Evolutionary conservation across 1,140 invertebrate species (phyloP), one percentile per base, ranked within the genome.

Genomic region (Mactra quadrangularis): DNA sequence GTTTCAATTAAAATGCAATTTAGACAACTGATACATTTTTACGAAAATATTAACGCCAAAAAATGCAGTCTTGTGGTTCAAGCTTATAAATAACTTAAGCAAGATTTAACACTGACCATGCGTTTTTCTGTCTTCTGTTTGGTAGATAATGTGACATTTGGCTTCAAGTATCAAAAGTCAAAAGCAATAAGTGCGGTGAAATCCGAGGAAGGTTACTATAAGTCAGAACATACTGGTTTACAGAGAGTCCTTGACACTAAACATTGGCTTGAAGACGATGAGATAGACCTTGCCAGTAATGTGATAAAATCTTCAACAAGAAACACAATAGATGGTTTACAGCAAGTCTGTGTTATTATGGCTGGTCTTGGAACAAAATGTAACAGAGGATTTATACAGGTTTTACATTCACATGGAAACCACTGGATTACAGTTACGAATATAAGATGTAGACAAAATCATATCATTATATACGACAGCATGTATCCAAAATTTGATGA

Each of bases 361-460:
- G 38, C 25, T 6, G 78, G 78, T 17, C 33, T 41, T 22, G 62
- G 15, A 13, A 45, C 1, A 2, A 79, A 55, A 53, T 41, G 17
- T 47, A 33, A 11, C 9, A 33, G 45, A 13, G 22, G 29, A 22
- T 60, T 72, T 22, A n/a, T 82, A 25, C 78, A 82, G 41, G 60
- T 82, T 57, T 22, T 71, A 15, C 66, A 82, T 82, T 60, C 53
- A 57, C 66, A 60, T 47, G 45, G 38, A n/a, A 22, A 62, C 7
- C 78, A 82, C 35, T 82, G 78, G 78, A 38, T 82, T 1, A 72
- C 68, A 3, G 66, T 52, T 25, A 60, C 66, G 0, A 71, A 33
- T 3, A 52, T 82, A n/a, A 55, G 31, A 1, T 82, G 78, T 38
- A 17, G 25, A n/a, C 7, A 25, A 7, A 38, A 25, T 25, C 11